Conservation (phyloP, 2,888 invertebrate genomes). For the Luperina nickerlii region DNA sequence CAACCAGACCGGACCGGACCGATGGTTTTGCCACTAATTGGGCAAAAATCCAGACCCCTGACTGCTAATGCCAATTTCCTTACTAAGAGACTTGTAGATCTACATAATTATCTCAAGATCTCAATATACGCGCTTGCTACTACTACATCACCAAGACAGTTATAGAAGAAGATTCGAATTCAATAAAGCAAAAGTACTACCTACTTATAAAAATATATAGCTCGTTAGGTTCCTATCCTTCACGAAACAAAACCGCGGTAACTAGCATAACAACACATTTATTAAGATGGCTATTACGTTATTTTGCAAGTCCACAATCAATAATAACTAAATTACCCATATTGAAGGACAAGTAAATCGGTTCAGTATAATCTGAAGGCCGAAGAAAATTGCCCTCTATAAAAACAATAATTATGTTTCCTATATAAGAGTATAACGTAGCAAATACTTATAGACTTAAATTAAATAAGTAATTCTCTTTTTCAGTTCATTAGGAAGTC, state of each 20-base stretch:
- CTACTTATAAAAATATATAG: not conserved
- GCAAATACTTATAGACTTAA: not conserved
- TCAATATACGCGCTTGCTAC: not conserved
- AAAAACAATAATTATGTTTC: conserved; percentile 32
- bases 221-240: not conserved
- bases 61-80: not conserved
- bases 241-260: not conserved
- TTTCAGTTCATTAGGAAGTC: not conserved
- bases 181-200: not conserved
- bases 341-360: conserved; percentile 38
- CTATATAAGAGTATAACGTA: not conserved
- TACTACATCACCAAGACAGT: not conserved
- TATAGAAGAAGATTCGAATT: not conserved
- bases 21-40: not conserved
- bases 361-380: conserved; percentile 47
- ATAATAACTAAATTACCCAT: conserved; percentile 52
- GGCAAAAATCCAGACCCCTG: not conserved
- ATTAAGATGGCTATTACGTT: conserved; percentile 23
- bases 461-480: not conserved
- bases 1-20: not conserved
- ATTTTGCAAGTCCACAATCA: conserved; percentile 41
- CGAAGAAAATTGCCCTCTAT: conserved; percentile 35
- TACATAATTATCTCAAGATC: not conserved
- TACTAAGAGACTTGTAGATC: not conserved
- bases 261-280: conserved; percentile 10